Evolutionary conservation across 2,797 vertebrate species (phyloP), one percentile per base, ranked within the genome.

Genomic region (Arnoldichthys spilopterus): DNA sequence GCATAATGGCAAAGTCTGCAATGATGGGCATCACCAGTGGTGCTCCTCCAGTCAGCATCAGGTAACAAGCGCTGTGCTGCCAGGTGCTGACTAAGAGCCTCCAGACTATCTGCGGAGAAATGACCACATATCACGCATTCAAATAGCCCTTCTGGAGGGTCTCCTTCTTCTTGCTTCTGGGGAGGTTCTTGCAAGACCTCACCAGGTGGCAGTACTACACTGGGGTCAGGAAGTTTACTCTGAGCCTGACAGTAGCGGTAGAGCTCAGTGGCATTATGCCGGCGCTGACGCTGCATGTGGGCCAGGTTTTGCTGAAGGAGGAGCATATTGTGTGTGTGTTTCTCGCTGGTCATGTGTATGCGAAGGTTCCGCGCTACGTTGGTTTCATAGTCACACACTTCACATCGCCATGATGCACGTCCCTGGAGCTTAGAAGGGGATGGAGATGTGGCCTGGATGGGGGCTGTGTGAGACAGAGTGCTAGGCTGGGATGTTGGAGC

Each of bases 281-380:
- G 76, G 30, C 83, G 82, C 24, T 86, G 85, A 8, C 85, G 78
- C 54, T 86, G 85, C 85, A 86, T 86, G 90, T 98, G 98, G 0
- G 97, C 97, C 94, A 99, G 93, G 92, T 99, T 99, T 92, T 98
- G 95, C 81, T 98, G 98, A 63, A 97, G 95, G 69, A 98, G 96
- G n/a, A 96, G 94, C 96, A 99, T 96, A 67, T 98, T 99, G 76
- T 96, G 95, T 90, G 95, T 96, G 90, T 96, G 95, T 90, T 96
- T 96, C 91, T 99, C 98, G 78, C 98, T 99, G 88, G 98, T 99
- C 95, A 98, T 99, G 93, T 99, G 98, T 88, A 99, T 99, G 84
- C 98, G 96, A 64, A 99, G 94, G 94, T 99, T 99, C 59, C 98
- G 94, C 11, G 98, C 98, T 72, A 99, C 98, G 56, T 98, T 98